phyloP scores from a whole-genome alignment of 2,113 vertebrate species.

The Rhea americana region DNA sequence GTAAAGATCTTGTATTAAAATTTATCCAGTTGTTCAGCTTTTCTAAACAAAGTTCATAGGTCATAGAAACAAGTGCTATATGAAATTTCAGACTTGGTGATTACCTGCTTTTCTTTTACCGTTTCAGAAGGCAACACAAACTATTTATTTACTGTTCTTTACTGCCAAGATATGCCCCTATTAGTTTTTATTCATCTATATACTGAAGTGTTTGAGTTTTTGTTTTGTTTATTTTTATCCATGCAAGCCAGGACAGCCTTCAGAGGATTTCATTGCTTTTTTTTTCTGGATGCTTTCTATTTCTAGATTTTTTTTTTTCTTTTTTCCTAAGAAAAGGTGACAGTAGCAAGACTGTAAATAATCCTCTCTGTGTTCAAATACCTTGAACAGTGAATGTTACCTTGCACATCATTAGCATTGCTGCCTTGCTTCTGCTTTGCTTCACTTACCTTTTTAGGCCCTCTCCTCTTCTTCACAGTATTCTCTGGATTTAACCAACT shows the following conservation, averaged over 20 bases:
- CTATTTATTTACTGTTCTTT: neutral
- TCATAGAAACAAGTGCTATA: slow-evolving; percentile 14
- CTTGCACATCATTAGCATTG: neutral
- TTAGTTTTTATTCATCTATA: neutral
- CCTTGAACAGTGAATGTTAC: neutral
- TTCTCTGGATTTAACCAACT: neutral
- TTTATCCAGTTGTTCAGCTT: slow-evolving; percentile 31
- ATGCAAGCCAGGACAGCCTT: neutral
- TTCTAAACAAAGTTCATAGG: slow-evolving; percentile 5
- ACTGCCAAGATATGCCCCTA: neutral
- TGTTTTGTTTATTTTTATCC: neutral
- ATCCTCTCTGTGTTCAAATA: neutral
- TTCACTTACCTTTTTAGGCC: neutral
- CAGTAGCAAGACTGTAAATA: neutral
- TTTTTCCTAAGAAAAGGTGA: neutral
- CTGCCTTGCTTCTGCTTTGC: neutral
- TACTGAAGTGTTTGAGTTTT: neutral
- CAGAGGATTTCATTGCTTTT: neutral
- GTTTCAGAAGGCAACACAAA: neutral
- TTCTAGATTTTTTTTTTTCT: neutral
- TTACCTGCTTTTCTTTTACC: neutral
- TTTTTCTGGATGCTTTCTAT: neutral
- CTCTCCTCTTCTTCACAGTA: neutral
- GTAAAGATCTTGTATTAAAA: slow-evolving; percentile 31
- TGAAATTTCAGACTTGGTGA: slow-evolving; percentile 32